Evolutionary conservation across 2,888 invertebrate species (phyloP), one percentile per base, ranked within the genome.

Genomic region (Trilocha varians): DNA sequence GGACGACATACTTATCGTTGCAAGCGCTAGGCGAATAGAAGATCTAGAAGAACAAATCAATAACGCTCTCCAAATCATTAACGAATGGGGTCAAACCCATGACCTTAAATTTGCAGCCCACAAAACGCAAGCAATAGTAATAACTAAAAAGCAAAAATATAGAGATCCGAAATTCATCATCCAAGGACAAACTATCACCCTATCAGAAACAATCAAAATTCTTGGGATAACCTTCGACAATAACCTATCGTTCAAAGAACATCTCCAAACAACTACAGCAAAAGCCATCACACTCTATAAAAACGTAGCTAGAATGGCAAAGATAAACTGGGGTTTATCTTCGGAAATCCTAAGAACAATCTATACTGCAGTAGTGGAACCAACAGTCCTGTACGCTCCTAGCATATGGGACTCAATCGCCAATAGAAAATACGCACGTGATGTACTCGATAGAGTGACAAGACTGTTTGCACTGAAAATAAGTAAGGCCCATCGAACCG

Each of bases 41-140:
- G 46, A 43, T 2, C 16, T 53, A 0, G 32, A 48, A 14, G 4
- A 5, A 16, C 34, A 17, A 0, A 48, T 50, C 1, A 52, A 51
- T 41, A 44, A 39, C 15, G 46, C 46, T 2, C 50, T 54, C 14
- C 14, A 13, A 3, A 9, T 13, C 9, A 15, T 15, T 2, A n/a
- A 16, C 11, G 14, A n/a, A 16, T 14, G 36, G 11, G 16, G 32
- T 25, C 13, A 11, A 4, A 36, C 46, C 44, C 13, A 33, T 3
- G 0, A 34, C 39, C 8, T 18, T 4, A 18, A 5, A 4, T 18
- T 18, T 8, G 18, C 18, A 18, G 5, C 18, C 4, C 18, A 18
- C 8, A 18, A 18, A 18, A 18, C 18, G 18, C 18, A 18, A 5
- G 4, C 18, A 18, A 5, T 18, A 8, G 8, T 18, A 4, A 18